Percentiles rank a stretch among this genome's conserved stretches.
Evolutionary conservation across 2,888 invertebrate species (phyloP).

Genomic region (Nomada ferruginata): DNA sequence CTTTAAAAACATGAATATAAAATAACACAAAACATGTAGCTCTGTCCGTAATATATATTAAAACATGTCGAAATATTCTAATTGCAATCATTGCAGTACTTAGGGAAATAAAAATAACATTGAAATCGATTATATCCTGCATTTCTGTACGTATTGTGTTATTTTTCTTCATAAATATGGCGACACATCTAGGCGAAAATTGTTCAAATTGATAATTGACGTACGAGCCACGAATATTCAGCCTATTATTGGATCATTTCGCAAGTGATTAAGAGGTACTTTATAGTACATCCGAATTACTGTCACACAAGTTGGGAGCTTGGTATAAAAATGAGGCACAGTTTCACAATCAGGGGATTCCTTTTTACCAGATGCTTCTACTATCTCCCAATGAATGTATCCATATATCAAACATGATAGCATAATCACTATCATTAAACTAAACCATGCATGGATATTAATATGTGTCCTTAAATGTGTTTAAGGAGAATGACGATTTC

Average conservation of each 20-base stretch:
- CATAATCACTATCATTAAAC: constrained; percentile 78
- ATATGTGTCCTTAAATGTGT: constrained; percentile 81
- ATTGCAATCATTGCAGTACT: constrained; percentile 15
- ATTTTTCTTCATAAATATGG: constrained; percentile 45
- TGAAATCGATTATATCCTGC: constrained; percentile 41
- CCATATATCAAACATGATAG: constrained; percentile 81
- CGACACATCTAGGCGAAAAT: constrained; percentile 77
- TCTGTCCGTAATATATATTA: constrained; percentile 13
- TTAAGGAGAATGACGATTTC: constrained; percentile 77
- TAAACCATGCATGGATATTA: constrained; percentile 84
- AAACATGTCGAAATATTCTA: constrained; percentile 32
- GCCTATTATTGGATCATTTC: constrained; percentile 72
- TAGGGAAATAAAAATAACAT: constrained; percentile 35
- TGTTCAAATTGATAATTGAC: constrained; percentile 75
- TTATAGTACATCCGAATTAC: constrained; percentile 68
- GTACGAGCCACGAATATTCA: constrained; percentile 75
- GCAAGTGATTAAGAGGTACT: constrained; percentile 68
- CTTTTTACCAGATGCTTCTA: constrained; percentile 78
- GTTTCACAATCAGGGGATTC: constrained; percentile 81
- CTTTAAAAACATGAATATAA: constrained; percentile 26
- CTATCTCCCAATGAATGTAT: constrained; percentile 83
- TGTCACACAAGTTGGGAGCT: constrained; percentile 78
- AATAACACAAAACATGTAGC: constrained; percentile 48
- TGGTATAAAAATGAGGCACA: constrained; percentile 83
- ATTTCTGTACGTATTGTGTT: constrained; percentile 46